phyloP scores from a whole-genome alignment of 2,797 vertebrate species.

The Enoplosus armatus region DNA sequence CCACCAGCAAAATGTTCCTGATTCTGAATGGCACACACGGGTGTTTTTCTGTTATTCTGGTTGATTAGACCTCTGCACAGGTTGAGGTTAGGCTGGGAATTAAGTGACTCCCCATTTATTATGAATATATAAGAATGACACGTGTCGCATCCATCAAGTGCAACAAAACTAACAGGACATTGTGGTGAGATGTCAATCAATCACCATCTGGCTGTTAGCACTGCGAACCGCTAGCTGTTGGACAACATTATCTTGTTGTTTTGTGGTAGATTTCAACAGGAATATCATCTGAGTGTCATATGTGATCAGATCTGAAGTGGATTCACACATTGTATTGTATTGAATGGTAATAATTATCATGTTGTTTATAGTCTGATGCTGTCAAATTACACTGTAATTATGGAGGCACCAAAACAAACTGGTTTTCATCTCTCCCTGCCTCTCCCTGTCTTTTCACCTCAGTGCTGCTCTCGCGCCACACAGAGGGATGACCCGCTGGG shows the following conservation, averaged over 20 bases:
- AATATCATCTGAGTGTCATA: not conserved
- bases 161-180: not conserved
- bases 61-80: not conserved
- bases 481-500: constrained; percentile 26
- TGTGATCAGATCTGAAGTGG: not conserved
- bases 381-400: constrained; percentile 11
- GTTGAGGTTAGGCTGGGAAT: not conserved
- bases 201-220: not conserved
- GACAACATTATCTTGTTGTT: not conserved
- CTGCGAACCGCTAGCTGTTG: no score
- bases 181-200: not conserved
- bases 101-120: not conserved
- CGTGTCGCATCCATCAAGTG: no score
- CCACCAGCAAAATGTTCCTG: no score
- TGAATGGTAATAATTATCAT: constrained; percentile 1
- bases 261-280: not conserved
- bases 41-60: no score
- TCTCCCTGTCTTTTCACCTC: constrained; percentile 38
- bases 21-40: no score
- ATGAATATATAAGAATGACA: no score
- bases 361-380: constrained; percentile 11
- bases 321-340: not conserved
- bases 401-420: constrained; percentile 14
- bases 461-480: constrained; percentile 19
- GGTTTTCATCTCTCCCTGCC: constrained; percentile 7